Evolutionary conservation across 2,797 vertebrate genomes (phyloP), one percentile per base, ranked within the genome.

Genomic region (Percopsis omiscomaycus): DNA sequence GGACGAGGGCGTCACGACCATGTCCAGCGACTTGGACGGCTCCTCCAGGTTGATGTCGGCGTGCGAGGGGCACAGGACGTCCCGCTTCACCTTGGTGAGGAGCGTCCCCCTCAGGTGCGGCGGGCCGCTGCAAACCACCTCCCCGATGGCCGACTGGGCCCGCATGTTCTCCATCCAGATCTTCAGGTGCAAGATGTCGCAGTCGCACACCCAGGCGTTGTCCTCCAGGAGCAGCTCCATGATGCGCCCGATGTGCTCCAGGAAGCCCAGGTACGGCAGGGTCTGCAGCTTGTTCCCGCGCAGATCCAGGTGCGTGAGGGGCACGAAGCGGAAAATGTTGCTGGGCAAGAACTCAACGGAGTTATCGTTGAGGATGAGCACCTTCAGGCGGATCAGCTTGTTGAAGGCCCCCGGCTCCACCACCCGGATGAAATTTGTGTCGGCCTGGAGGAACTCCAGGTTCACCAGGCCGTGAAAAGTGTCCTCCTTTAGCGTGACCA

Each of bases 341-440:
- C 80, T 91, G 80, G 98, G 98, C 80, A 99, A 92, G 84, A 95
- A 96, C 78, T 97, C 94, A 2, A 99, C 95, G 68, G 94, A 92
- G 77, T 99, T 99, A 79, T 99, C 98, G 68, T 99, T 99, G 76
- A 99, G 94, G 83, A 99, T 99, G 71, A 99, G 93, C 67, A 98
- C 97, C 92, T 99, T 99, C 77, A 99, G 95, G 78, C 95, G 95
- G 75, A 94, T 92, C 64, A 99, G 95, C 74, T 96, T 98, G 92
- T 95, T 98, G 87, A 99, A 99, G 76, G 97, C 96, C 86, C 96
- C 98, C 27, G 95, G 92, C 88, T 99, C 97, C 66, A 99, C 95
- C 69, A 95, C 91, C 76, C 91, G 95, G 71, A 99, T 98, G 74
- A 98, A 98, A 91, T 99, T 99, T 11, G 98, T 98, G 87, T 99